Conservation (phyloP, 2,888 invertebrate species). For the Ellobium chinense region DNA sequence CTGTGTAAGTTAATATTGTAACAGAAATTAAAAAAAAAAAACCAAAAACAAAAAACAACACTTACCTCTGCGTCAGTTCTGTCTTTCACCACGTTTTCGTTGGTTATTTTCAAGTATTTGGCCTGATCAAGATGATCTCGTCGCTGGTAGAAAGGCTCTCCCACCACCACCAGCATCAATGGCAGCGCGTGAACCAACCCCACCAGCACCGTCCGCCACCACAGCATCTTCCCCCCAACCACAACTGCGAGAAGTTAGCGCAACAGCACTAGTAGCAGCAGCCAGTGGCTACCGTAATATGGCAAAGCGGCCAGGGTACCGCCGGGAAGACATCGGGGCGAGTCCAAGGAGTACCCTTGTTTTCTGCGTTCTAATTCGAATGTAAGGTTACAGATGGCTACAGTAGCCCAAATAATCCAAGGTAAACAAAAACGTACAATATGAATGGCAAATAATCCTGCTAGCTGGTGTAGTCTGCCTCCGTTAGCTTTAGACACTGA, state of each 20-base stretch:
- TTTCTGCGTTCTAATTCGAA: too few species aligned
- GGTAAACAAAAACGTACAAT: too few species aligned
- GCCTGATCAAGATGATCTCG: slow-evolving; percentile 68
- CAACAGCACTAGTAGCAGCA: background rate
- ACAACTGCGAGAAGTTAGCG: background rate
- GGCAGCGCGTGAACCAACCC: slow-evolving; percentile 43
- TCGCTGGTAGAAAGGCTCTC: slow-evolving; percentile 67
- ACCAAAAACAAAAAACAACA: background rate
- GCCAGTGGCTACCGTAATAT: background rate
- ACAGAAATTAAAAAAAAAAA: too few species aligned
- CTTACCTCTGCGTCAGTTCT: slow-evolving; percentile 68
- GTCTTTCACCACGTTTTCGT: slow-evolving; percentile 62
- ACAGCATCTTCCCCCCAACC: slow-evolving; percentile 38
- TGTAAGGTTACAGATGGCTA: too few species aligned
- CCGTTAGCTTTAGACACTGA: too few species aligned
- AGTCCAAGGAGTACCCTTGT: too few species aligned
- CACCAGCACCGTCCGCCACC: slow-evolving; percentile 38
- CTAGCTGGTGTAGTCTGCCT: too few species aligned
- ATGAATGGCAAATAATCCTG: too few species aligned
- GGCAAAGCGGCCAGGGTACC: background rate
- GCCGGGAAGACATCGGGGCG: background rate
- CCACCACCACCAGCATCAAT: slow-evolving; percentile 48
- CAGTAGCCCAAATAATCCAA: too few species aligned
- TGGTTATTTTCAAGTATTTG: slow-evolving; percentile 55
- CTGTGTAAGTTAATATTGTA: too few species aligned